Evolutionary conservation across 2,888 invertebrate genomes (phyloP), one percentile per base, ranked within the genome.

Genomic region (Ophion costatus): DNA sequence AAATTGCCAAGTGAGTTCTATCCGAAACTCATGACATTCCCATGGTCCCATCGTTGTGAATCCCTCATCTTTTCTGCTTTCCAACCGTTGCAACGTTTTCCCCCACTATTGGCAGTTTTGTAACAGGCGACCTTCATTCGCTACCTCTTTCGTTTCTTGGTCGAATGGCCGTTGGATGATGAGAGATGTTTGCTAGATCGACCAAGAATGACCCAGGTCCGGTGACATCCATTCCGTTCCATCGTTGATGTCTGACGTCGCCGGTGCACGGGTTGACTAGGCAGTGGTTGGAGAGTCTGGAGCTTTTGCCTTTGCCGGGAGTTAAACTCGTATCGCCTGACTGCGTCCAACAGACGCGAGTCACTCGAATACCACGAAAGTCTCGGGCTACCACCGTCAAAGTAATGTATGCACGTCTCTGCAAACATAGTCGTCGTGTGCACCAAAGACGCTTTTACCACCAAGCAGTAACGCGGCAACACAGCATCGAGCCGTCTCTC

Each of bases 331-430:
- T 20, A 20, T 22, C 38, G 61, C 29, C 17, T 42, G 78, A 56
- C n/a, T 63, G 42, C 67, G 33, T 71, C 81, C 63, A 75, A 76
- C 57, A 71, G 42, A 79, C 61, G 66, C 61, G 70, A 76, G 75
- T 67, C 66, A 78, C 24, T 78, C 42, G 76, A 61, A 81, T 84
- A 66, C 78, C 75, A 76, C 69, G 64, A 76, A 74, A 84, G 86
- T 86, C 84, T 84, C 64, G 61, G 38, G 20, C 56, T 82, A 74
- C 56, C 22, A 69, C 61, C 85, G 80, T 80, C 83, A 85, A 83
- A 86, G 85, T 89, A 89, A 90, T 90, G 89, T 90, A 89, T 88
- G 89, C 89, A 87, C 89, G 89, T 90, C 90, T 91, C 89, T 88
- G 89, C 88, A 90, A 90, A 91, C 89, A 89, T 56, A 87, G 81